Evolutionary conservation across 2,888 invertebrate species (phyloP).

Genomic region (Listrodromus nycthemerus): DNA sequence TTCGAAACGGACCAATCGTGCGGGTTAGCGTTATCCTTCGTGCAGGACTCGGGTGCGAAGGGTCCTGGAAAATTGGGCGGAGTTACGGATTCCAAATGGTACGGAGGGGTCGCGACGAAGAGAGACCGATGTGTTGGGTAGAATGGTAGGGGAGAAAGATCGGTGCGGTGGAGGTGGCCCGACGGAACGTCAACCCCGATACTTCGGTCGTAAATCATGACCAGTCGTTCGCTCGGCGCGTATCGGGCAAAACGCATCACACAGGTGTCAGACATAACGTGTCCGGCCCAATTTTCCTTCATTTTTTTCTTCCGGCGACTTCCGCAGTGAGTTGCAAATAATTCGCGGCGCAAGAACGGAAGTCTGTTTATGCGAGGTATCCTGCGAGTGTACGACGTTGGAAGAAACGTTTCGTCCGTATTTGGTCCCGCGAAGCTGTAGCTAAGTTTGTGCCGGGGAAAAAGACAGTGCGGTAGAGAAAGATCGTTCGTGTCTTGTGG

Average conservation of each 20-base stretch:
- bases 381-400: conserved; percentile 3
- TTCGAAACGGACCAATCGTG: conserved; percentile 61
- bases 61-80: conserved; percentile 65
- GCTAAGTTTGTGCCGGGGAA: conserved; percentile 27
- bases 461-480: background rate
- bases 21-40: conserved; percentile 38
- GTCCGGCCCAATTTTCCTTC: background rate
- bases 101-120: conserved; percentile 27
- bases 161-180: conserved; percentile 63
- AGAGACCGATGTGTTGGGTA: conserved; percentile 9
- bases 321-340: background rate
- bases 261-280: conserved; percentile 47
- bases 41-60: conserved; percentile 53
- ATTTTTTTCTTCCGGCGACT: background rate
- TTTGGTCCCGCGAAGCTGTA: background rate
- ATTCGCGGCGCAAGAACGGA: background rate
- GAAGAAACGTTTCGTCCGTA: background rate
- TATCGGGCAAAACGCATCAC: conserved; percentile 72
- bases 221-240: conserved; percentile 81
- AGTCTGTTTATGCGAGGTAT: background rate
- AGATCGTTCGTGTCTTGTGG: background rate
- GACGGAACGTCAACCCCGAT: conserved; percentile 67
- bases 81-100: conserved; percentile 51
- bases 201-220: conserved; percentile 82
- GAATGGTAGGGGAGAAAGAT: conserved; percentile 65